Evolutionary conservation across 2,888 invertebrate species (phyloP).

Genomic region (Archaeoteleia sp.): DNA sequence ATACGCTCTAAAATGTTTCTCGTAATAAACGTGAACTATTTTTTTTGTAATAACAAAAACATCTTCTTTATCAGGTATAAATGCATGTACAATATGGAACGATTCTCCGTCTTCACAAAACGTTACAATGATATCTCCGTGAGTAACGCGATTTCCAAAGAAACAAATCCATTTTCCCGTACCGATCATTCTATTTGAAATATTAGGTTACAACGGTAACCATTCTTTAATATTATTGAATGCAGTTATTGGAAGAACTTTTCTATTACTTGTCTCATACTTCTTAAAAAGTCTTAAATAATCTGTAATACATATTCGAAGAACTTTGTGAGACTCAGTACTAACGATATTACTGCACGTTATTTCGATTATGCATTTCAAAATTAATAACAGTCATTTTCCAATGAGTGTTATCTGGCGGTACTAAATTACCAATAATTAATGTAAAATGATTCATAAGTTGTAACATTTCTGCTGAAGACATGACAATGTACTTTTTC

Average conservation of each 20-base stretch:
- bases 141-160: not conserved
- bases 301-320: conserved; percentile 3
- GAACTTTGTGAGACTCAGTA: not conserved
- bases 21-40: not conserved
- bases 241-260: not conserved
- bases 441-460: conserved; percentile 24
- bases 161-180: not conserved
- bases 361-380: conserved; percentile 22
- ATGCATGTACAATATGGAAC: not conserved
- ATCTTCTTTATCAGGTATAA: not conserved
- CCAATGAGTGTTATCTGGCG: conserved; percentile 13
- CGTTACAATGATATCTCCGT: not conserved
- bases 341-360: conserved; percentile 8
- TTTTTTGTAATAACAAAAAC: not conserved
- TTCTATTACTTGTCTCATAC: not conserved
- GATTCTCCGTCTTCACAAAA: not conserved
- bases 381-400: conserved; percentile 13
- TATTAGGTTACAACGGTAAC: not conserved
- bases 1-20: not conserved
- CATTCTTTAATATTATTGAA: not conserved
- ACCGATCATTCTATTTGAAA: conserved; percentile 3
- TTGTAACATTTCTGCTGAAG: conserved; percentile 52
- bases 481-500: conserved; percentile 37
- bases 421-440: conserved; percentile 22
- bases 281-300: conserved; percentile 2